Conservation (phyloP, 2,888 invertebrate genomes). For the Hypena proboscidalis region DNA sequence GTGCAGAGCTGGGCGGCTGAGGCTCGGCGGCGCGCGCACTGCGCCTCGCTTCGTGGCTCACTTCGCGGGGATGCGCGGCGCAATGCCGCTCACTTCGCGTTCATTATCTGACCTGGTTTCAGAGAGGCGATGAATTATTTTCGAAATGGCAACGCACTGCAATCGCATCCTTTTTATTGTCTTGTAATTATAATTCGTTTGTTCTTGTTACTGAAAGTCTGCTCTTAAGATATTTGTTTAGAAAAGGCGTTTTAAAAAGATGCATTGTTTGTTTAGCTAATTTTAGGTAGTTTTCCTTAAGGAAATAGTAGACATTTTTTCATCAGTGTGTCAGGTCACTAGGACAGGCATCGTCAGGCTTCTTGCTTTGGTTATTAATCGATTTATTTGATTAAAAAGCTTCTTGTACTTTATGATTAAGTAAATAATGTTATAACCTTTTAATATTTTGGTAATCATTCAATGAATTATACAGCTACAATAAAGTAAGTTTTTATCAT, state of each 20-base stretch:
- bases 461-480: too few relatives aligned
- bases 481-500: too few relatives aligned
- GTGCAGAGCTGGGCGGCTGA: conserved; percentile 50
- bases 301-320: too few relatives aligned
- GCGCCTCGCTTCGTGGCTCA: conserved; percentile 43
- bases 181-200: conserved; percentile 26
- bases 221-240: background rate
- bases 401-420: too few relatives aligned
- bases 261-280: conserved; percentile 1
- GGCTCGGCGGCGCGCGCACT: conserved; percentile 54
- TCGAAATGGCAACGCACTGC: conserved; percentile 76
- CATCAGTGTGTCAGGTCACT: too few relatives aligned
- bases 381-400: too few relatives aligned
- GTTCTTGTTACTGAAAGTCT: conserved; percentile 3
- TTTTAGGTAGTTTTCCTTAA: too few relatives aligned
- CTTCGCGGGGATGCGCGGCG: conserved; percentile 58
- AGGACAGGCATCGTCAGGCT: too few relatives aligned
- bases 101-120: conserved; percentile 69
- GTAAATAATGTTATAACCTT: too few relatives aligned
- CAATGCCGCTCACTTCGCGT: conserved; percentile 49
- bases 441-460: too few relatives aligned
- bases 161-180: conserved; percentile 51
- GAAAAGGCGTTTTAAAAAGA: too few relatives aligned
- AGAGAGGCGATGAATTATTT: conserved; percentile 72
- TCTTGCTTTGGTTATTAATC: too few relatives aligned